These are phyloP conservation scores for Phragmatobia fuliginosa DNA, from an alignment of 2,888 invertebrate species.

Conservation along the genomic window DNA sequence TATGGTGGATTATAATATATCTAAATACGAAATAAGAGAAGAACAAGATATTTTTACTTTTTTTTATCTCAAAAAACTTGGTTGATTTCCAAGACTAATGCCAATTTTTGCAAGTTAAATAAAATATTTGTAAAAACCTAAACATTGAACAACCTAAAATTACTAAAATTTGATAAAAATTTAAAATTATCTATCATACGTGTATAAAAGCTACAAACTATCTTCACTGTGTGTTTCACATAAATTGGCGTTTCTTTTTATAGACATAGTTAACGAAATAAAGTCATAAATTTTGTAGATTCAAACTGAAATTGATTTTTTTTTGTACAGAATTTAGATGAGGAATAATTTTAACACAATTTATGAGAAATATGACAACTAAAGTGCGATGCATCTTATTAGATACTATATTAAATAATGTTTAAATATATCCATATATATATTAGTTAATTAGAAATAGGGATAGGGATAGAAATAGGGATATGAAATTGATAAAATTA, in stretches of 20 bases:
- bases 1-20: too few relatives aligned
- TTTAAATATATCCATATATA: slow-evolving; percentile 20
- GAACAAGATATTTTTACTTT: too few relatives aligned
- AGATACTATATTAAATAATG: slow-evolving; percentile 32
- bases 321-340: slow-evolving; percentile 26
- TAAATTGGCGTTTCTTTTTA: slow-evolving; percentile 41
- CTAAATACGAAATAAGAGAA: too few relatives aligned
- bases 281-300: slow-evolving; percentile 47
- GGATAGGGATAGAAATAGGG: not conserved
- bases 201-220: slow-evolving; percentile 30
- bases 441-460: slow-evolving; percentile 20
- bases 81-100: too few relatives aligned
- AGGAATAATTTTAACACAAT: slow-evolving; percentile 34
- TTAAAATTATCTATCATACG: not conserved
- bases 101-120: too few relatives aligned
- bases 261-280: slow-evolving; percentile 32
- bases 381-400: slow-evolving; percentile 21
- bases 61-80: too few relatives aligned
- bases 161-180: too few relatives aligned
- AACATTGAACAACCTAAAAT: too few relatives aligned
- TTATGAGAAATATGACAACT: slow-evolving; percentile 26
- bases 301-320: slow-evolving; percentile 31
- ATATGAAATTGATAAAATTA: not conserved
- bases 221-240: slow-evolving; percentile 12
- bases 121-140: too few relatives aligned